Base-by-base conservation (phyloP, 2,797 vertebrate genomes). In the Tinamus major region DNA sequence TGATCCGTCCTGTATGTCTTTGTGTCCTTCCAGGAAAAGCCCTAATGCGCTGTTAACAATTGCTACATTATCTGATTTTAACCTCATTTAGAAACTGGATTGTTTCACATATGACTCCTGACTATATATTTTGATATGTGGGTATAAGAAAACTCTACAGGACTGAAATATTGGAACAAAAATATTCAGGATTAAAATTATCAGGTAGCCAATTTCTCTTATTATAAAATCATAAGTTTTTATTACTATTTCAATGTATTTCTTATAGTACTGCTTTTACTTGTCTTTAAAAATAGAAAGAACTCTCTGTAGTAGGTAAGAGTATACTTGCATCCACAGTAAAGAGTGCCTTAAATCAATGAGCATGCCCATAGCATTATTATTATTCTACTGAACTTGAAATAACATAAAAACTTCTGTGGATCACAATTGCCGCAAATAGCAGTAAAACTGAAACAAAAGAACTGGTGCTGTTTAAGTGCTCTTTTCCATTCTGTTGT, bases 351-450 rank as follows among this genome's bases (percentile, higher is more conserved):
- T n/a, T 29, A 4, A 72, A 79, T 53, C 37, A 67, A 33, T 58
- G 31, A 87, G 21, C 72, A 86, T 4, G 61, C 76, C 19, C 51
- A 7, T 37, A 35, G 24, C 70, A n/a, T 77, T 71, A n/a, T 64
- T 78, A 26, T 76, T 67, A 29, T 61, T 76, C 3, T 42, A 56
- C 24, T 37, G 16, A 55, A 29, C 29, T 55, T 55, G 67, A 79
- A 90, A 82, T 72, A 92, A 27, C 29, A 93, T 53, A 80, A 94
- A 89, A 75, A 17, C 21, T 79, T 91, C 29, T 59, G 46, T 72
- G 42, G 92, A 72, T 72, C 29, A 49, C 61, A 87, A 5, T 5
- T 69, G 42, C 39, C 77, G 63, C 59, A 92, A 94, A 92, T 3
- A 91, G 35, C 42, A 81, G 39, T 39, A 58, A 72, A 27, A 39